Percentiles rank a stretch among this genome's conserved stretches.
Conservation (phyloP, 1,140 invertebrate genomes). For the Marisa cornuarietis region DNA sequence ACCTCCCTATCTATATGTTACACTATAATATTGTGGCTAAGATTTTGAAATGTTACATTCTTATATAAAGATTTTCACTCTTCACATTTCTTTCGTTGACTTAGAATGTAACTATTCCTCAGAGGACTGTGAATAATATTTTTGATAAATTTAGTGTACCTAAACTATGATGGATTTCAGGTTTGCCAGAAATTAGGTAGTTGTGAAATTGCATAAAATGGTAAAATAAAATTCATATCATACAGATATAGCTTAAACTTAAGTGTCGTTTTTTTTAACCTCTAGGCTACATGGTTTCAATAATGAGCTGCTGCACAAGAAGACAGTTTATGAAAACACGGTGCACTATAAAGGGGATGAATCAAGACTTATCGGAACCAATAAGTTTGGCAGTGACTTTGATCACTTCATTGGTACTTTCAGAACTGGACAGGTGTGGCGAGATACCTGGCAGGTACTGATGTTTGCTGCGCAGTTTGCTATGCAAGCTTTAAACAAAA, state of each 20-base stretch:
- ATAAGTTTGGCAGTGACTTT: slow-evolving; percentile 16
- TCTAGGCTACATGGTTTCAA: slow-evolving; percentile 20
- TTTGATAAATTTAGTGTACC: neutral
- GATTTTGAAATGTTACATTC: too few relatives aligned
- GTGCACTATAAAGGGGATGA: slow-evolving; percentile 10
- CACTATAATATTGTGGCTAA: too few relatives aligned
- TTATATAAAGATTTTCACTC: too few relatives aligned
- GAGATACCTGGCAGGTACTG: slow-evolving; percentile 13
- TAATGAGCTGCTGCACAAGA: slow-evolving; percentile 2
- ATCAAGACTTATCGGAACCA: too few relatives aligned
- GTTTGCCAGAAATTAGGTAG: neutral
- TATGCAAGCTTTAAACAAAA: too few relatives aligned
- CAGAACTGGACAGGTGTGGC: slow-evolving; percentile 3
- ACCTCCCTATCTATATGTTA: too few relatives aligned
- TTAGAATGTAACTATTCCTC: neutral
- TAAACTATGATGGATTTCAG: neutral
- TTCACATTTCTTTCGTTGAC: too few relatives aligned
- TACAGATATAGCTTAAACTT: neutral
- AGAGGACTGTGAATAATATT: neutral
- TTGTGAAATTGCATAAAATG: neutral
- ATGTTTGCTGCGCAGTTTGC: neutral
- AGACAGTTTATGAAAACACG: neutral
- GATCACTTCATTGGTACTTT: slow-evolving; percentile 24
- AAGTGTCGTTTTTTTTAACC: neutral
- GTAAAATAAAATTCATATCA: neutral